These are phyloP conservation scores for Stenodema calcarata DNA, from an alignment of 2,888 invertebrate species.

Conservation along the genomic window DNA sequence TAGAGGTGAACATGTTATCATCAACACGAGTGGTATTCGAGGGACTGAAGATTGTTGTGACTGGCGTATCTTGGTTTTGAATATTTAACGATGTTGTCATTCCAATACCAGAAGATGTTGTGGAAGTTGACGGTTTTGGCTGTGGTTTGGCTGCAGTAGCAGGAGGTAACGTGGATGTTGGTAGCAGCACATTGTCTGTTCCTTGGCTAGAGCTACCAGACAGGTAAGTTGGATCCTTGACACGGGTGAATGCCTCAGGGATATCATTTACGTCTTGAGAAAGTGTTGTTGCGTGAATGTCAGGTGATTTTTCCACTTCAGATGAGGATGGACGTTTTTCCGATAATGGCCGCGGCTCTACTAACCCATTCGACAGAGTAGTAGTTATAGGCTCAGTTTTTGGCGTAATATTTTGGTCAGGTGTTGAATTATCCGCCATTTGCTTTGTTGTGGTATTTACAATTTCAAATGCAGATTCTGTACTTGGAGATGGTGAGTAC, in stretches of 20 bases:
- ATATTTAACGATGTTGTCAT: background rate
- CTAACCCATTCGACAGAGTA: background rate
- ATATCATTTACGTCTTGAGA: conserved; percentile 33
- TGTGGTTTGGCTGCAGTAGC: background rate
- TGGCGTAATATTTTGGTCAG: background rate
- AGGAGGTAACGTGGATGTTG: conserved; percentile 8
- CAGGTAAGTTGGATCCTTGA: background rate
- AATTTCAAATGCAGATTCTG: background rate
- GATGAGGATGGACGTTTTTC: background rate
- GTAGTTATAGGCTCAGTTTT: background rate
- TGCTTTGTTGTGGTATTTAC: background rate
- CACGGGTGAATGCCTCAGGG: conserved; percentile 2
- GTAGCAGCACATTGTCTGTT: background rate
- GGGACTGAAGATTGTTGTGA: background rate
- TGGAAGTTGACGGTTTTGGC: background rate
- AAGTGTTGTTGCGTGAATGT: background rate
- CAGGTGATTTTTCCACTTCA: background rate
- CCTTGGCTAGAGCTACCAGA: background rate
- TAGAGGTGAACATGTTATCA: background rate
- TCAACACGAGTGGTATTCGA: background rate
- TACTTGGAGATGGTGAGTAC: background rate
- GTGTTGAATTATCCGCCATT: background rate
- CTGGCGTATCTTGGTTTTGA: background rate
- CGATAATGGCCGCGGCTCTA: too few species aligned
- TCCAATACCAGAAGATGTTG: background rate